Evolutionary conservation across 2,113 vertebrate species (phyloP), one percentile per base, ranked within the genome.

Genomic region (Perca flavescens): DNA sequence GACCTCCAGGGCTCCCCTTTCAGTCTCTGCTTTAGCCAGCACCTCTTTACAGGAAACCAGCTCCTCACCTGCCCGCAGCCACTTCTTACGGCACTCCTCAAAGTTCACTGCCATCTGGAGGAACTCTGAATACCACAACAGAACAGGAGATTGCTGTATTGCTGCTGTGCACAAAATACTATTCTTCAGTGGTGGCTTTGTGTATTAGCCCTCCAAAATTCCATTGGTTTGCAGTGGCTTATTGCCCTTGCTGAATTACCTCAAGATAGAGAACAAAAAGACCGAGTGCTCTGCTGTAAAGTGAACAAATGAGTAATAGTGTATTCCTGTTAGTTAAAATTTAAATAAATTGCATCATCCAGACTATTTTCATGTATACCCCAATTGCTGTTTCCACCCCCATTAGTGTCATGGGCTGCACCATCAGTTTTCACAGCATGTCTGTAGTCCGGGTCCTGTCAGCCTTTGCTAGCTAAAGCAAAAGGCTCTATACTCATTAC

Each of bases 21-120:
- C 97, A 0, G 96, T 96, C 77, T 99, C 96, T 0, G 93, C 92
- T 90, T 98, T 98, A 86, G 97, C 91, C 78, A 99, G 94, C 58
- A 96, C 93, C 86, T 98, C 97, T 79, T 96, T 96, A 90, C 93
- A 97, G 79, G 90, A 95, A 49, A 94, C 89, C 19, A 99, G 90
- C 57, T 98, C 97, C 0, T 96, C 96, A n/a, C 95, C 96, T 0
- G 91, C 85, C 66, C 90, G 94, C 88, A 96, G 94, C 95, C 94
- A 95, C 85, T 96, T 97, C 88, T 94, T 95, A 22, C 97, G 94
- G 40, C 94, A 95, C 11, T 97, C 96, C 81, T 99, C 97, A 47
- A 98, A 98, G 92, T 95, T 97, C 82, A 93, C 86, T 0, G 96
- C 97, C 92, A 98, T 86, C 90, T 97, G 96, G 25, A 98, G 95